Percentiles rank a stretch among this genome's conserved stretches.
Conservation (phyloP, 1,140 invertebrate genomes). For the Drosophila takahashii region DNA sequence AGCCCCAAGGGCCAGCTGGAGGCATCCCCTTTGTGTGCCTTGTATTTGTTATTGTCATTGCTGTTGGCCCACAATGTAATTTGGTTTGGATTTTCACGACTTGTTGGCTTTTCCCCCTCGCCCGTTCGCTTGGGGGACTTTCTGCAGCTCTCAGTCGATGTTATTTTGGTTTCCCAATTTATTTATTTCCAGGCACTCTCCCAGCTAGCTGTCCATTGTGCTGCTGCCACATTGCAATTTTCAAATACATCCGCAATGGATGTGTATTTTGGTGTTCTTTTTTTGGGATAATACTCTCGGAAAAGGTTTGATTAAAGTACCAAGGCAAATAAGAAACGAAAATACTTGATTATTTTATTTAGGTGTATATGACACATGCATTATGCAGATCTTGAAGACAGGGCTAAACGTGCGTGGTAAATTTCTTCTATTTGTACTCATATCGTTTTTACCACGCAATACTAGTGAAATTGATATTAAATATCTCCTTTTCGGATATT, state of each 20-base stretch:
- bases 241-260: constrained; percentile 57
- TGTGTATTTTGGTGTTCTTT: constrained; percentile 34
- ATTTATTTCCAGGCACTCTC: constrained; percentile 21
- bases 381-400: too few relatives aligned
- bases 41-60: constrained; percentile 45
- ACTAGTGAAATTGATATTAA: too few relatives aligned
- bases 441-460: too few relatives aligned
- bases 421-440: neutral
- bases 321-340: neutral
- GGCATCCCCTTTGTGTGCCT: neutral
- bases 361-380: neutral
- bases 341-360: neutral
- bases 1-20: constrained; percentile 34
- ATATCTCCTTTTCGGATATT: too few relatives aligned
- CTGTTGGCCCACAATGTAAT: constrained; percentile 45
- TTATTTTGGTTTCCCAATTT: constrained; percentile 40
- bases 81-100: constrained; percentile 48
- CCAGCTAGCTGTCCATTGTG: constrained; percentile 16
- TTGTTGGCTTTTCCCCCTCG: constrained; percentile 24
- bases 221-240: constrained; percentile 66
- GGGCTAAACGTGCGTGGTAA: too few relatives aligned
- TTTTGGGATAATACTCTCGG: neutral
- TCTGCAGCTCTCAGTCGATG: constrained; percentile 7
- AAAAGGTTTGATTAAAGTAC: neutral
- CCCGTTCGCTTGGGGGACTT: constrained; percentile 11